A percentile compares a stretch with the other conserved stretches of the same genome.
These are phyloP conservation scores for Melanotaenia trifasciata DNA, from an alignment of 2,797 vertebrate genomes.

Conservation along the genomic window DNA sequence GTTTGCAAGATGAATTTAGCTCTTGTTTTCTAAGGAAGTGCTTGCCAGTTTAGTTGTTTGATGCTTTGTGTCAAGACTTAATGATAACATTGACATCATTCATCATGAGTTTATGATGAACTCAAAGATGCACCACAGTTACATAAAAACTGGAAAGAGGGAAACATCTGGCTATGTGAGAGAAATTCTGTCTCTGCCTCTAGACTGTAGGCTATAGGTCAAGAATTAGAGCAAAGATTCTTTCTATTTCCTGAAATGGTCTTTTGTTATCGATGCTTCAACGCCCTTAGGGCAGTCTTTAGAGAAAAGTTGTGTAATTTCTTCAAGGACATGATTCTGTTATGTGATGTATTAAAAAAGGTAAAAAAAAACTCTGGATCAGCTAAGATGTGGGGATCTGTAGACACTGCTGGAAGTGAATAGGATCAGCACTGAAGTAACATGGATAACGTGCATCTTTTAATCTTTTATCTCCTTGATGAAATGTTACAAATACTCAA, in stretches of 20 bases:
- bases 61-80: not conserved
- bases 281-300: not conserved
- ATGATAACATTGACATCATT: not conserved
- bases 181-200: not conserved
- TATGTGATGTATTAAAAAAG: slow-evolving; percentile 1
- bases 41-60: not conserved
- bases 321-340: not conserved
- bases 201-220: not conserved
- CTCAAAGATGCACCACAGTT: not conserved
- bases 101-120: not conserved
- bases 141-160: not conserved
- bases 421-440: not conserved
- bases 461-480: not conserved
- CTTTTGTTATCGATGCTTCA: not conserved
- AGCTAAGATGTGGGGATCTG: not conserved
- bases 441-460: not conserved
- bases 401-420: not conserved
- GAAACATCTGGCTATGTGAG: not conserved
- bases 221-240: slow-evolving; percentile 1
- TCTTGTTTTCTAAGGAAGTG: not conserved
- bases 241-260: not conserved
- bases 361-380: not conserved
- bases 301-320: not conserved
- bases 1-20: not conserved
- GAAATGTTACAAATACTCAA: too few relatives aligned